A percentile compares a stretch with the other conserved stretches of the same genome.
These are phyloP conservation scores for Harpagoxenus sublaevis DNA, from an alignment of 2,888 invertebrate species.

Conservation along the genomic window DNA sequence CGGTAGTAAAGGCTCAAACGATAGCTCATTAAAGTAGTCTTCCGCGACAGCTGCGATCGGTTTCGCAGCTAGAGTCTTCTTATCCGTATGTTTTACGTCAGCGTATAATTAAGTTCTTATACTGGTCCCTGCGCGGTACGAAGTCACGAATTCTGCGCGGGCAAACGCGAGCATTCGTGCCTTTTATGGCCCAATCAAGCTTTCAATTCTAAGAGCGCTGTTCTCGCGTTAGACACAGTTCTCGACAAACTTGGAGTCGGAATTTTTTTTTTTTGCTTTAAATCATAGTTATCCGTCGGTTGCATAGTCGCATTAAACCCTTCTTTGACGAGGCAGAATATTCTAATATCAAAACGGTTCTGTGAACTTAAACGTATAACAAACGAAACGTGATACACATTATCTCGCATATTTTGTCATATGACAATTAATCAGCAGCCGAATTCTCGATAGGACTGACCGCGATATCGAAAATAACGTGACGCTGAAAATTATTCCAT, in stretches of 20 bases:
- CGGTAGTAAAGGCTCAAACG: constrained; percentile 44
- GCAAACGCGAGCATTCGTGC: not conserved
- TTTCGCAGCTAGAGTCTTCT: constrained; percentile 34
- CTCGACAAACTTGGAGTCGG: not conserved
- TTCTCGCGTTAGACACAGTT: not conserved
- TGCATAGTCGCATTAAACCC: not conserved
- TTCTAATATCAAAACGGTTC: not conserved
- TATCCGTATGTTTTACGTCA: constrained; percentile 45
- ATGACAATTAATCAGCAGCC: not conserved
- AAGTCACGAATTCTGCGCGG: not conserved
- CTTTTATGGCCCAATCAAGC: constrained; percentile 8
- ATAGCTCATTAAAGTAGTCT: constrained; percentile 61
- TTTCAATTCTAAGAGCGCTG: constrained; percentile 11
- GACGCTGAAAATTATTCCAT: not conserved
- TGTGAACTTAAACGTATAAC: not conserved
- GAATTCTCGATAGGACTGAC: not conserved
- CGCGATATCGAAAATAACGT: constrained; percentile 22
- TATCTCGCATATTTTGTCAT: not conserved
- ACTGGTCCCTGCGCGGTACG: constrained; percentile 13
- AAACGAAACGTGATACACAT: not conserved
- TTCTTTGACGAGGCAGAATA: not conserved
- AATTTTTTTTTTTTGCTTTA: not conserved
- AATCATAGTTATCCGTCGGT: not conserved
- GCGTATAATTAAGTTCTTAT: constrained; percentile 61
- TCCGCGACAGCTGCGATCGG: constrained; percentile 55